Conservation (phyloP, 1,140 invertebrate species). For the Asbolus verrucosus region DNA sequence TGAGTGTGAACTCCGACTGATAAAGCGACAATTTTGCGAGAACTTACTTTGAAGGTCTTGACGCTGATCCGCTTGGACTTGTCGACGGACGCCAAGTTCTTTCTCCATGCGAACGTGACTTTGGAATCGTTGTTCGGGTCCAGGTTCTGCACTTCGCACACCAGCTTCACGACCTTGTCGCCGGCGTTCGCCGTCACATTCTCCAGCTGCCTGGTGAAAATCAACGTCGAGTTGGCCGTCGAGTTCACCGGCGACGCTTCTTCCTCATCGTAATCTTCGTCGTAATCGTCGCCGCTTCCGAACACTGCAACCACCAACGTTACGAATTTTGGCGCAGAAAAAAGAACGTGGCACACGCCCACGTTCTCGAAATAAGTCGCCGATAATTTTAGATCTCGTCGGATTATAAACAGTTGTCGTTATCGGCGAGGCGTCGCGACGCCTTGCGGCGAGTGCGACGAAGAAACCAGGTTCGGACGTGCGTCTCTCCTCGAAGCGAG, state of each 20-base stretch:
- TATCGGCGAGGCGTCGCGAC: constrained; percentile 18
- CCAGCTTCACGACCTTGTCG: constrained; percentile 69
- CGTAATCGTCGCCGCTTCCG: constrained; percentile 42
- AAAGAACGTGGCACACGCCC: background rate
- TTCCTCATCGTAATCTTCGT: constrained; percentile 53
- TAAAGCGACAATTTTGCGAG: too few relatives aligned
- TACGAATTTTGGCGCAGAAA: too few relatives aligned
- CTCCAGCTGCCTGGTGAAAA: constrained; percentile 66
- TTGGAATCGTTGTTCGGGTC: constrained; percentile 60
- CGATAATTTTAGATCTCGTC: constrained; percentile 52
- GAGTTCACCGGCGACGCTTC: constrained; percentile 53
- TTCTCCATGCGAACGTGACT: constrained; percentile 77
- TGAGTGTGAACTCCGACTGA: too few relatives aligned
- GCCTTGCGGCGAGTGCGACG: background rate
- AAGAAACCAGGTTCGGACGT: background rate
- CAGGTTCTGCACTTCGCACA: constrained; percentile 72
- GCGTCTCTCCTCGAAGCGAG: background rate
- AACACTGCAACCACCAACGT: constrained; percentile 51
- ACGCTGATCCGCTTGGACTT: constrained; percentile 68
- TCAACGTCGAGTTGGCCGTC: constrained; percentile 56
- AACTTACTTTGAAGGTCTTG: constrained; percentile 62
- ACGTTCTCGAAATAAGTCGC: constrained; percentile 46
- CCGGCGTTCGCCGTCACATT: constrained; percentile 76
- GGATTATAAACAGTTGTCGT: constrained; percentile 51
- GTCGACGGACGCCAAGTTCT: constrained; percentile 73